phyloP scores from a whole-genome alignment of 2,888 invertebrate species.

The Celastrina argiolus region DNA sequence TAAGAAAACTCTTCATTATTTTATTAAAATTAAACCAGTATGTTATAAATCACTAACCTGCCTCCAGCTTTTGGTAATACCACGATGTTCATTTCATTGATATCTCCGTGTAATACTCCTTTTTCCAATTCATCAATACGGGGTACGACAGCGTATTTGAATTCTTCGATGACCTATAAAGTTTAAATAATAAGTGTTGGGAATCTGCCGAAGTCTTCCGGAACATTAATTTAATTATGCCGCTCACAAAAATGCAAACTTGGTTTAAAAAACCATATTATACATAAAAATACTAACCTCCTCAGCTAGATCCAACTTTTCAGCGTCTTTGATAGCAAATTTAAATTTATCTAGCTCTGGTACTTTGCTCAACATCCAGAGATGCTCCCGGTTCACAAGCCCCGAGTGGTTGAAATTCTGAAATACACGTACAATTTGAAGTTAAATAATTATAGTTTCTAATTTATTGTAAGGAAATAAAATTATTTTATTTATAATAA shows the following conservation, averaged over 20 bases:
- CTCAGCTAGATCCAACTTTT: conserved; percentile 77
- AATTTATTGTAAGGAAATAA: no score
- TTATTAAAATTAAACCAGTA: neutral
- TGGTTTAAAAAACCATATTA: no score
- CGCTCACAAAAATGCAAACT: no score
- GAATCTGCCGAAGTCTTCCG: no score
- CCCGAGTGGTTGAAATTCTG: conserved; percentile 86
- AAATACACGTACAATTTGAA: no score
- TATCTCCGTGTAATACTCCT: conserved; percentile 91
- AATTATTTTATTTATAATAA: no score
- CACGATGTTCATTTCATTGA: conserved; percentile 93
- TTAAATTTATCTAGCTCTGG: conserved; percentile 84
- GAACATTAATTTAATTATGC: no score
- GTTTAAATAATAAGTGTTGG: no score
- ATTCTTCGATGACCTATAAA: conserved; percentile 78
- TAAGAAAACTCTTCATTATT: conserved; percentile 22
- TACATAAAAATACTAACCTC: no score
- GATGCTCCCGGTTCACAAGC: conserved; percentile 79
- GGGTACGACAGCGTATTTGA: conserved; percentile 81
- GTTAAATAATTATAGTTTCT: no score
- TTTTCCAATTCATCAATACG: conserved; percentile 77
- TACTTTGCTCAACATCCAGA: conserved; percentile 87
- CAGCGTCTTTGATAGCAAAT: conserved; percentile 81
- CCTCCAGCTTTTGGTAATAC: conserved; percentile 65
- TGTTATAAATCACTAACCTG: conserved; percentile 42